Conservation (phyloP, 2,113 vertebrate species). For the Halcyon malimbica region DNA sequence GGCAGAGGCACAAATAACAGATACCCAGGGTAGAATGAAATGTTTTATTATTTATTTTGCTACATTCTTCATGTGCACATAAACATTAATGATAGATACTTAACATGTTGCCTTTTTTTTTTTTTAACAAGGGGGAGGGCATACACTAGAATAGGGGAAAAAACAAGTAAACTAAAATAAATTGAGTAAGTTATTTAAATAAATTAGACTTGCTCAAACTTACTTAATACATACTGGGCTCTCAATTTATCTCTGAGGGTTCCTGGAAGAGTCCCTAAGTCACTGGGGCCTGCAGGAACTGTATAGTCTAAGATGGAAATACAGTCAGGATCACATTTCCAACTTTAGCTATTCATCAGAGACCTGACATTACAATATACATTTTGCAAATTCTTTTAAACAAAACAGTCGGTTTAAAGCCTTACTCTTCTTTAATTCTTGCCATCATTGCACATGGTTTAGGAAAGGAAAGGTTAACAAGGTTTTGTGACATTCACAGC, state of each 20-base stretch:
- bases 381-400: neutral
- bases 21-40: neutral
- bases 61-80: neutral
- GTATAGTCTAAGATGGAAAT: neutral
- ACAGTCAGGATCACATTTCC: neutral
- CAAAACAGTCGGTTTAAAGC: accelerated
- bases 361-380: neutral
- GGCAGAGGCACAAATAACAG: neutral
- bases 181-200: neutral
- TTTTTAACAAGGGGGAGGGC: neutral
- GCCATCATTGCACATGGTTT: neutral
- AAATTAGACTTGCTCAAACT: neutral
- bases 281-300: neutral
- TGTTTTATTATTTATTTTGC: neutral
- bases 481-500: neutral
- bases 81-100: neutral
- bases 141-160: neutral
- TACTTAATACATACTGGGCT: neutral
- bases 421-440: neutral
- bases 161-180: neutral
- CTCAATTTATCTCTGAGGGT: neutral
- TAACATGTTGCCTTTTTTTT: neutral
- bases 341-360: neutral
- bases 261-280: neutral
- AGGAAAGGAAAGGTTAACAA: neutral